Conservation (phyloP, 2,888 invertebrate species). For the Scotopteryx bipunctaria region DNA sequence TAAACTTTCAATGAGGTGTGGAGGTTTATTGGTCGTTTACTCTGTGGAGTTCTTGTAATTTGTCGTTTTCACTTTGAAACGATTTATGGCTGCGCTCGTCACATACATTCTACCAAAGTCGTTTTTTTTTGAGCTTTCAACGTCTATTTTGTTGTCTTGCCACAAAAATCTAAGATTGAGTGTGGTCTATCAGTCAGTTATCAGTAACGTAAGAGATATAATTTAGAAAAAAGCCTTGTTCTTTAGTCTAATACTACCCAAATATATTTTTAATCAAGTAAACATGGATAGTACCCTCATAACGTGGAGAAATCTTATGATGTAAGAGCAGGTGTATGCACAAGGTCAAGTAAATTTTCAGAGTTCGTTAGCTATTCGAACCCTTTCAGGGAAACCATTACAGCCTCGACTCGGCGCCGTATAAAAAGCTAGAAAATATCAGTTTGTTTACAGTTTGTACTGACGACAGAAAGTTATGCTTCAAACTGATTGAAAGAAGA, state of each 20-base stretch:
- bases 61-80: conserved; percentile 6
- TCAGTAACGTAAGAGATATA: no score
- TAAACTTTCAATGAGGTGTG: conserved; percentile 15
- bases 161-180: no score
- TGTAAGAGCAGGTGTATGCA: not conserved
- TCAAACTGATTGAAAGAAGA: no score
- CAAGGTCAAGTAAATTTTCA: conserved; percentile 3
- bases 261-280: no score
- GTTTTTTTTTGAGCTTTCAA: no score
- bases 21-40: not conserved
- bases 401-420: not conserved
- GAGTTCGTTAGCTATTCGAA: conserved; percentile 6
- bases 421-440: not conserved
- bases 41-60: conserved; percentile 1
- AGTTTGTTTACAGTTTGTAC: no score
- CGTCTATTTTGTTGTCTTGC: no score
- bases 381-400: conserved; percentile 3
- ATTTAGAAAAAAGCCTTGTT: no score
- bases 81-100: conserved; percentile 3
- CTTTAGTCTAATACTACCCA: no score
- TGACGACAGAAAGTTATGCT: no score
- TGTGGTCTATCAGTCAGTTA: no score
- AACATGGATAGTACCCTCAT: no score
- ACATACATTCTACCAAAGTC: not conserved
- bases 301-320: not conserved